These are phyloP conservation scores for Burhinus oedicnemus DNA, from an alignment of 2,113 vertebrate species.

Conservation along the genomic window DNA sequence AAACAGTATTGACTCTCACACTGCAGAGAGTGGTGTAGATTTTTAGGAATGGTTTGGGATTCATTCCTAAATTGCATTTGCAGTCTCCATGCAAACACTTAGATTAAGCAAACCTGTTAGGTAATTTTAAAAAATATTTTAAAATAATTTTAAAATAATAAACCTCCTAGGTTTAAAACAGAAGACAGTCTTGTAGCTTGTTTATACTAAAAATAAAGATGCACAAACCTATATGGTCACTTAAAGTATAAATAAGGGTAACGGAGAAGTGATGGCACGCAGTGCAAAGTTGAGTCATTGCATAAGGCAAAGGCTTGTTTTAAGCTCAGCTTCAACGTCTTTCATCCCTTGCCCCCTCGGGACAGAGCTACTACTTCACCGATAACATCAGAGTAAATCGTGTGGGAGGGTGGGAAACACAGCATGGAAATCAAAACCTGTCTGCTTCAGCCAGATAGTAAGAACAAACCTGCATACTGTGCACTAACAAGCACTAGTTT, in stretches of 20 bases:
- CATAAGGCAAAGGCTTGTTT: neutral
- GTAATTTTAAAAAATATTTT: neutral
- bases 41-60: neutral
- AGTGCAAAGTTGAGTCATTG: neutral
- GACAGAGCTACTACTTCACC: neutral
- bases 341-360: neutral
- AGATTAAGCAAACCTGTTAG: neutral
- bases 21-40: neutral
- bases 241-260: neutral
- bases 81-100: neutral
- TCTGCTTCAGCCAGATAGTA: neutral
- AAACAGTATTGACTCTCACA: neutral
- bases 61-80: neutral
- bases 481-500: neutral
- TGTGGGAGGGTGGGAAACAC: neutral
- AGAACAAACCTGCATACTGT: neutral
- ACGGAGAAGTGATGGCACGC: neutral
- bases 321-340: neutral
- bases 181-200: neutral
- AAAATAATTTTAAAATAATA: neutral
- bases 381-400: neutral
- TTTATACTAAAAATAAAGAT: neutral
- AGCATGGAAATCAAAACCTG: neutral
- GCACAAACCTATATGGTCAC: neutral
- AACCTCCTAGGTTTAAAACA: neutral